Evolutionary conservation across 2,797 vertebrate genomes (phyloP).

Genomic region (Hippocampus kuda): DNA sequence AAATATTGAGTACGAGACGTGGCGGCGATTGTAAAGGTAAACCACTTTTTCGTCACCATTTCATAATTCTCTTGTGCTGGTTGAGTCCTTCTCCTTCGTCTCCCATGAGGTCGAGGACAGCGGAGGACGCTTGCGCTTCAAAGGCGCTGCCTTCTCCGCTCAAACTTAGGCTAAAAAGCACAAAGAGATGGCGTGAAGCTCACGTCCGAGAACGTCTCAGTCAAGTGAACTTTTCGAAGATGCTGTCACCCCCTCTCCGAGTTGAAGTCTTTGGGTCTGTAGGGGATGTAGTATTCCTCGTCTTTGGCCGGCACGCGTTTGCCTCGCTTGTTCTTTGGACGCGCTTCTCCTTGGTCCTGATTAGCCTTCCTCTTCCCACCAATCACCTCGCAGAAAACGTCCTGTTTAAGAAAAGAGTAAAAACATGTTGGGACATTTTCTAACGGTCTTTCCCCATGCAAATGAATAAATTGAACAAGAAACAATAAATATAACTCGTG

Average conservation of each 20-base stretch:
- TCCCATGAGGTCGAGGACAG: constrained; percentile 88
- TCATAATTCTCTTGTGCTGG: constrained; percentile 75
- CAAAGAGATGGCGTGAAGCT: background rate
- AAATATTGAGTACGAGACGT: background rate
- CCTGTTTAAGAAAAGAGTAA: constrained; percentile 53
- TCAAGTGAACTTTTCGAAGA: background rate
- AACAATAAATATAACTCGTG: too few relatives aligned
- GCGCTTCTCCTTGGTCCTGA: background rate
- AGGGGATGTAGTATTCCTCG: constrained; percentile 81
- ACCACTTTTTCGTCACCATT: constrained; percentile 65
- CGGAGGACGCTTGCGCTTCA: constrained; percentile 82
- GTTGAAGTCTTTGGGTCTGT: constrained; percentile 87
- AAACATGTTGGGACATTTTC: too few relatives aligned
- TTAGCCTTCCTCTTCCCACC: constrained; percentile 65
- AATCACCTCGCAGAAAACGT: constrained; percentile 71
- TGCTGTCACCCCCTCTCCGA: constrained; percentile 81
- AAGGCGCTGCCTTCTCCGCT: constrained; percentile 67
- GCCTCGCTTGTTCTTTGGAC: constrained; percentile 63
- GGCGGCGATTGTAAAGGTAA: background rate
- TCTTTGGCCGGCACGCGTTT: constrained; percentile 51
- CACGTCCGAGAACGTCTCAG: background rate
- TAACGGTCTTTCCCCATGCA: too few relatives aligned
- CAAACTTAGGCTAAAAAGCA: constrained; percentile 70
- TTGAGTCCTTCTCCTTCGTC: constrained; percentile 75
- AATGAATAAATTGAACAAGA: too few relatives aligned